Conservation (phyloP, 2,797 vertebrate genomes). For the Mycteria americana region DNA sequence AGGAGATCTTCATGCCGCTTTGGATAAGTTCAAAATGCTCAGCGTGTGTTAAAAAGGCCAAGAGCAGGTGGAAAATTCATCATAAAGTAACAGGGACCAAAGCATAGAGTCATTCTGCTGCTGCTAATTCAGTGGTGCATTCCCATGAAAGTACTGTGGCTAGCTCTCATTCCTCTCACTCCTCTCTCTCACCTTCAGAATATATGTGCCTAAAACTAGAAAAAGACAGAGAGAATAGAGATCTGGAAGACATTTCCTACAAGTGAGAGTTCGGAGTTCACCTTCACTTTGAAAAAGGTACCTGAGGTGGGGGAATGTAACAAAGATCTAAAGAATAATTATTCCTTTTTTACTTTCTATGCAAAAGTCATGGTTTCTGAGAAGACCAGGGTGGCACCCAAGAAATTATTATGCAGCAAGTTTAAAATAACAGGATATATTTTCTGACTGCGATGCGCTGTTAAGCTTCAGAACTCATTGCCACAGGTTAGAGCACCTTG, state of each 20-base stretch:
- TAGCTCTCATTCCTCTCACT: not conserved
- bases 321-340: not conserved
- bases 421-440: not conserved
- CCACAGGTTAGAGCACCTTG: not conserved
- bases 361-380: not conserved
- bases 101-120: not conserved
- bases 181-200: not conserved
- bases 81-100: not conserved
- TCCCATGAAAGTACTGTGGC: not conserved
- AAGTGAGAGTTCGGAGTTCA: not conserved
- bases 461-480: not conserved
- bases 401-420: not conserved
- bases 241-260: not conserved
- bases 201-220: not conserved
- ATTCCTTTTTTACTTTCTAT: not conserved
- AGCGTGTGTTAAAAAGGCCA: not conserved
- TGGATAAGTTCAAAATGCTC: not conserved
- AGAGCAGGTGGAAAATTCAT: not conserved
- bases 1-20: not conserved
- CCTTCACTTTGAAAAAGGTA: not conserved
- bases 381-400: not conserved
- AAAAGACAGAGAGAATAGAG: not conserved
- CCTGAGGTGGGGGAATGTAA: not conserved
- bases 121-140: not conserved
- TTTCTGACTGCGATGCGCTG: not conserved